These are phyloP conservation scores for Pangasianodon gigas DNA, from an alignment of 2,113 vertebrate species.

Conservation along the genomic window DNA sequence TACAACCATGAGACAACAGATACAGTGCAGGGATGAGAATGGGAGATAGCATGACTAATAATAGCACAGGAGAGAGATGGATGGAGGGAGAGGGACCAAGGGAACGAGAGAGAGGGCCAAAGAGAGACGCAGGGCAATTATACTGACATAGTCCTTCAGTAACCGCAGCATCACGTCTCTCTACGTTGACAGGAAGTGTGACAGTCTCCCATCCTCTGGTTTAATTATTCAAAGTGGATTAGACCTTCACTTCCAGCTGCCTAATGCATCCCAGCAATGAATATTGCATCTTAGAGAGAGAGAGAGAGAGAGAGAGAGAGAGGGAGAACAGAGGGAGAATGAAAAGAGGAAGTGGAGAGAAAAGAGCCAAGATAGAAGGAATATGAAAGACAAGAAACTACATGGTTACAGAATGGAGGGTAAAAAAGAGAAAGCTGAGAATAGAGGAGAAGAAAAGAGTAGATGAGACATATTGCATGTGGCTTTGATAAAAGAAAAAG, in stretches of 20 bases:
- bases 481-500: constrained; percentile 6
- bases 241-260: constrained; percentile 75
- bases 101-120: constrained; percentile 44
- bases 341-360: background rate
- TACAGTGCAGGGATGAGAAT: background rate
- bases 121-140: constrained; percentile 41
- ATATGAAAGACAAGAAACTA: background rate
- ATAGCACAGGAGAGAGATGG: background rate
- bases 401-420: background rate
- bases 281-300: constrained; percentile 68
- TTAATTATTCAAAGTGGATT: constrained; percentile 78
- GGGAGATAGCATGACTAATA: constrained; percentile 20
- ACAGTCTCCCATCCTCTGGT: constrained; percentile 58
- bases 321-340: background rate
- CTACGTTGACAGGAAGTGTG: constrained; percentile 35
- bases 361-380: background rate
- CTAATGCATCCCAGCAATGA: constrained; percentile 68
- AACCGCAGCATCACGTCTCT: constrained; percentile 6
- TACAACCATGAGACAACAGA: constrained; percentile 11
- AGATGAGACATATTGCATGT: background rate
- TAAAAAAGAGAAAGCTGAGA: background rate
- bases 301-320: constrained; percentile 5
- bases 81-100: constrained; percentile 34
- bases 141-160: constrained; percentile 45
- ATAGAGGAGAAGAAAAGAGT: background rate